Evolutionary conservation across 2,888 invertebrate species (phyloP).

Genomic region (Andrena fulva): DNA sequence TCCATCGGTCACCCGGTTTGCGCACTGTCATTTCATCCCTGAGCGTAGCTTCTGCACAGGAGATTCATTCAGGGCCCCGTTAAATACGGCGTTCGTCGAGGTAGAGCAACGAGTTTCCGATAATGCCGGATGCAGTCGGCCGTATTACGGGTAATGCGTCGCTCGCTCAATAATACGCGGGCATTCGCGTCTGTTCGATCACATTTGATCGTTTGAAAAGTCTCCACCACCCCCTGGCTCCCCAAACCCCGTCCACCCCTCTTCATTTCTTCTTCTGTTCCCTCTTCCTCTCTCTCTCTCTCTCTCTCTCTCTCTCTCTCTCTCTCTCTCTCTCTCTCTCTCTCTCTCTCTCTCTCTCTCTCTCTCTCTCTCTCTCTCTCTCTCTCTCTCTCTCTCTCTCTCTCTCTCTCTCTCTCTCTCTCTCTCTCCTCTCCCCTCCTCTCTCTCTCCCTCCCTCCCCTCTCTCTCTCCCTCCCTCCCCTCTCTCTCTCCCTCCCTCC

Average conservation of each 20-base stretch:
- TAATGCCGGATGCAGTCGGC: constrained; percentile 78
- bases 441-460: too few species aligned
- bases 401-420: constrained; percentile 22
- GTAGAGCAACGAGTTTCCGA: constrained; percentile 78
- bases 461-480: too few species aligned
- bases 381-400: constrained; percentile 17
- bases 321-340: constrained; percentile 11
- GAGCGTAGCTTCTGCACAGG: constrained; percentile 34
- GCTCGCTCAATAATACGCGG: constrained; percentile 71
- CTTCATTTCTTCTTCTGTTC: constrained; percentile 2
- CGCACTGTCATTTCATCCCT: constrained; percentile 41
- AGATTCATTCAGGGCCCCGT: constrained; percentile 61
- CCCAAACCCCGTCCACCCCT: too few species aligned
- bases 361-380: constrained; percentile 12
- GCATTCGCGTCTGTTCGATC: constrained; percentile 73
- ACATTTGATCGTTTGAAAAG: constrained; percentile 71
- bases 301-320: constrained; percentile 40
- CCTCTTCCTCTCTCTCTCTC: constrained; percentile 17
- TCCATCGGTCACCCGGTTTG: constrained; percentile 37
- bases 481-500: constrained; percentile 27
- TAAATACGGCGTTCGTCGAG: constrained; percentile 67
- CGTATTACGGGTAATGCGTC: constrained; percentile 80
- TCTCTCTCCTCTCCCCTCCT: constrained; percentile 15
- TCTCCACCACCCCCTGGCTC: constrained; percentile 13
- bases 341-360: constrained; percentile 12